Conservation (phyloP, 2,888 invertebrate species). For the Diplolepis rosae region DNA sequence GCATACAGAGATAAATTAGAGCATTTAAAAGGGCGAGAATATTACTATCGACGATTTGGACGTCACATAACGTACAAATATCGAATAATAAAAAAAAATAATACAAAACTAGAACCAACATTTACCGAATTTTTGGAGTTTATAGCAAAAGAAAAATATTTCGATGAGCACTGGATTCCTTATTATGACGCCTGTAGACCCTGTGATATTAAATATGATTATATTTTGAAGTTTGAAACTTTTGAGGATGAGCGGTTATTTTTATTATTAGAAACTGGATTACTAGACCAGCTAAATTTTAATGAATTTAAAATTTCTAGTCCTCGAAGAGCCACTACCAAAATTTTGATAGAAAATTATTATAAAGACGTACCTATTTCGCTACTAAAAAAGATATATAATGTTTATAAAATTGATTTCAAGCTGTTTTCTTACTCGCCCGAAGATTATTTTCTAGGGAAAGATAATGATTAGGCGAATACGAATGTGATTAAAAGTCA, state of each 20-base stretch:
- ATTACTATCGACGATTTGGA: constrained; percentile 67
- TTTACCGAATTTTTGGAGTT: constrained; percentile 75
- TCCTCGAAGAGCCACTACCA: constrained; percentile 62
- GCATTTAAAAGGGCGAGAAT: constrained; percentile 61
- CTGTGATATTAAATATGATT: constrained; percentile 74
- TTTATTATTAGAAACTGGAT: constrained; percentile 60
- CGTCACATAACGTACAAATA: constrained; percentile 64
- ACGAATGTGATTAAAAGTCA: not conserved
- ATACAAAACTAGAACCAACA: constrained; percentile 61
- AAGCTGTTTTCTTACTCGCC: constrained; percentile 72
- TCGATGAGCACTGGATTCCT: constrained; percentile 75
- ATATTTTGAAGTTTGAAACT: constrained; percentile 75
- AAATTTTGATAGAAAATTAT: constrained; percentile 59
- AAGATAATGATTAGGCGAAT: constrained; percentile 33
- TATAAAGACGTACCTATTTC: constrained; percentile 59
- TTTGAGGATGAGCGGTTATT: constrained; percentile 71
- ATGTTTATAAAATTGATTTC: constrained; percentile 72
- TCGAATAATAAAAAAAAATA: constrained; percentile 47
- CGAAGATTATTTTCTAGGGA: constrained; percentile 55
- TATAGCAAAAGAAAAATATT: constrained; percentile 65
- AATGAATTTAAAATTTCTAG: constrained; percentile 56
- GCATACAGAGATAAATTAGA: constrained; percentile 76
- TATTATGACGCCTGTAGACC: constrained; percentile 74
- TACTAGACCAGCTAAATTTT: constrained; percentile 53
- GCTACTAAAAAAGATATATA: constrained; percentile 64